Conservation (phyloP, 2,797 vertebrate genomes). For the Podarcis lilfordi region DNA sequence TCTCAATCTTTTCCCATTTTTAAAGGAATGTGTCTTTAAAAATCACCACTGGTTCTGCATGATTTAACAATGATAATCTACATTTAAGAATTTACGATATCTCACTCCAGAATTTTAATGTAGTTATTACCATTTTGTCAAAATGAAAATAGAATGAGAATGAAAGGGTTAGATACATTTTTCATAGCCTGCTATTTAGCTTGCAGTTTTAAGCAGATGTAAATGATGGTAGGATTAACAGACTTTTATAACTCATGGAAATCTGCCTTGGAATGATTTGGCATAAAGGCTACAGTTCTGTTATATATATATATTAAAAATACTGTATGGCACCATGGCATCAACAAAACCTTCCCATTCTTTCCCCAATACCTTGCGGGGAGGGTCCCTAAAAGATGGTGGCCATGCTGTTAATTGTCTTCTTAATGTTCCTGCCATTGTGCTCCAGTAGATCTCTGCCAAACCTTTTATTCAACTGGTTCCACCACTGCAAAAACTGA, state of each 20-base stretch:
- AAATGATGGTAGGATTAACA: neutral
- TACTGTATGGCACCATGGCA: neutral
- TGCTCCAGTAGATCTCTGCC: neutral
- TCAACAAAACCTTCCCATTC: neutral
- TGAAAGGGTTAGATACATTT: neutral
- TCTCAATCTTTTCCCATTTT: conserved; percentile 12
- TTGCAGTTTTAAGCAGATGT: neutral
- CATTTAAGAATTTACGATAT: neutral
- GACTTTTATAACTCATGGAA: neutral
- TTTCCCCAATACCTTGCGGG: neutral
- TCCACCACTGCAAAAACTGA: neutral
- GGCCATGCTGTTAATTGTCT: neutral
- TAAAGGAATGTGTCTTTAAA: neutral
- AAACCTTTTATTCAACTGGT: neutral
- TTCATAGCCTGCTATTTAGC: neutral
- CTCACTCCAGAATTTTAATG: neutral
- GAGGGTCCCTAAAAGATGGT: neutral
- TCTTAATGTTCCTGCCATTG: neutral
- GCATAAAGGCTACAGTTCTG: neutral
- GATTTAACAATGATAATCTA: neutral
- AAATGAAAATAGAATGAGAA: neutral
- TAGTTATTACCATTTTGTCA: rapidly evolving
- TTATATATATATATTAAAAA: neutral
- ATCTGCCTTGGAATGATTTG: neutral
- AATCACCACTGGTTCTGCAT: neutral